Base-by-base conservation (phyloP, 2,797 vertebrate species). In the Rhincodon typus region DNA sequence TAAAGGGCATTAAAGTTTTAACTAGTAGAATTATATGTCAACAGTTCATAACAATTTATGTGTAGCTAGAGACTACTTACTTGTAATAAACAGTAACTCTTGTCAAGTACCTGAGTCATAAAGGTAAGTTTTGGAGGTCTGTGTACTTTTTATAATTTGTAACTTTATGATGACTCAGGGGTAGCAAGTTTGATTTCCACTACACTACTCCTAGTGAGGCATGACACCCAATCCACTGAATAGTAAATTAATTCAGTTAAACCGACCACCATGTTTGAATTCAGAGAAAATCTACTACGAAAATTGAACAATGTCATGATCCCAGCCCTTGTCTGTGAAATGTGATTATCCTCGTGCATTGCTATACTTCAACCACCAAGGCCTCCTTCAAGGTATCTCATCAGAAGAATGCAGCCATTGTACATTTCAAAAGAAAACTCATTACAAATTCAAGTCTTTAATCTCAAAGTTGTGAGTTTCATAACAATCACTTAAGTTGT, bases 231-330 rank as follows among this genome's bases (percentile, higher is more conserved):
- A 13, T 93, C 38, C n/a, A 42, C 21, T 3, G 66, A 93, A 69
- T 19, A 93, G 69, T 69, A 67, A 46, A 93, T 93, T 69, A 93
- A 93, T 93, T 93, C 90, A 69, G n/a, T 69, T 27, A 67, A 93
- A 66, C 66, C 69, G 66, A 38, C 69, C n/a, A 42, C 90, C 38
- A n/a, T 93, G 62, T 93, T 82, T 84, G 79, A 84, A 84, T 46
- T 91, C 57, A 66, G 88, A 34, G 88, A 62, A n/a, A 91, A 91
- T 62, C n/a, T 69, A 69, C 42, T 93, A 69, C 38, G 69, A 67
- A 93, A 93, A 69, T 93, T 38, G 66, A 93, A 69, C 66, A 42
- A 42, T 69, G 69, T 93, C 66, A 93, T 3, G 66, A 93, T 93
- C 38, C 62, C 19, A 93, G 67, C 66, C 25, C 90, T 30, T 69